phyloP scores from a whole-genome alignment of 2,888 invertebrate species.

The Polyommatus iphigenia region DNA sequence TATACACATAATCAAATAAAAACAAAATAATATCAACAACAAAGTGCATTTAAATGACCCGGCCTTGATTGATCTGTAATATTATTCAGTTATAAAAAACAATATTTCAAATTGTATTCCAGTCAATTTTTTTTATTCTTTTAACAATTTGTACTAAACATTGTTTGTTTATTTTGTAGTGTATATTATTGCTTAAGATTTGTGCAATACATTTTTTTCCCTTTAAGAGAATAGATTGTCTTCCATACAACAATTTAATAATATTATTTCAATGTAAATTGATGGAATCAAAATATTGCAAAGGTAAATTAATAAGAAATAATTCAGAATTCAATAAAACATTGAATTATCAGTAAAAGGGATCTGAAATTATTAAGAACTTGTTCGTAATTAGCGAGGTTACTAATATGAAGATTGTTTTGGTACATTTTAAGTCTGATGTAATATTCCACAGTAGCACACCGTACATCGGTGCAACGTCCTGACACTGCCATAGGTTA shows the following conservation, averaged over 20 bases:
- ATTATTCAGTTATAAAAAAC: slow-evolving; percentile 27
- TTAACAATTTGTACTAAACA: slow-evolving; percentile 19
- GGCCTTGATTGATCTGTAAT: slow-evolving; percentile 25
- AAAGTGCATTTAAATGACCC: slow-evolving; percentile 33
- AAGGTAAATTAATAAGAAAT: not conserved
- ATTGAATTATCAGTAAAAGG: not conserved
- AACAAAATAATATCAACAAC: not conserved
- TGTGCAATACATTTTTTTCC: slow-evolving; percentile 40
- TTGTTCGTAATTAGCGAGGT: not conserved
- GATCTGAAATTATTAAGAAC: not conserved
- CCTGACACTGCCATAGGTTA: slow-evolving; percentile 66
- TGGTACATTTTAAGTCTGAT: slow-evolving; percentile 27
- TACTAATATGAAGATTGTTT: not conserved
- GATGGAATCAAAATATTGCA: not conserved
- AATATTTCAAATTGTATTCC: not conserved
- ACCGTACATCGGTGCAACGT: slow-evolving; percentile 40
- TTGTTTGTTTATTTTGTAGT: slow-evolving; percentile 18
- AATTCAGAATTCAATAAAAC: not conserved
- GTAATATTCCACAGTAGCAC: slow-evolving; percentile 20
- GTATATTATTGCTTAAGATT: slow-evolving; percentile 24
- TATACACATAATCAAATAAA: slow-evolving; percentile 3
- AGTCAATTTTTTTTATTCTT: not conserved
- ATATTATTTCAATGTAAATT: not conserved
- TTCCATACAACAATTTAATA: slow-evolving; percentile 36
- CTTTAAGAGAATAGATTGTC: slow-evolving; percentile 39